phyloP scores from a whole-genome alignment of 53 echinoderm and acorn worm genomes.

The Paracentrotus lividus region DNA sequence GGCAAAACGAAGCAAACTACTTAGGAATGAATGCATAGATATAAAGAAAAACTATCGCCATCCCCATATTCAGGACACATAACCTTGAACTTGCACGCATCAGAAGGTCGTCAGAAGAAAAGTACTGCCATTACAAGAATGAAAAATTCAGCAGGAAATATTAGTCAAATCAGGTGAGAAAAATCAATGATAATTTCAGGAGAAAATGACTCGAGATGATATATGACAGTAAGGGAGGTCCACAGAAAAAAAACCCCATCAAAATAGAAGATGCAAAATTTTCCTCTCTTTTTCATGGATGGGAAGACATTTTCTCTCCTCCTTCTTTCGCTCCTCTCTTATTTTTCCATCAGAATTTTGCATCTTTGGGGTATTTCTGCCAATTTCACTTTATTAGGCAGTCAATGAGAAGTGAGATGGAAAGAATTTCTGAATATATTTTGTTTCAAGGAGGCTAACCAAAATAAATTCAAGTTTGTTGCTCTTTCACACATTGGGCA shows the following conservation, averaged over 20 bases:
- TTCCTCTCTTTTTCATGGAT: slow-evolving; percentile 32
- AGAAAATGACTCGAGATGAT: slow-evolving; percentile 64
- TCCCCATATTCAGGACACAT: background rate
- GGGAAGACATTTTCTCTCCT: slow-evolving; percentile 37
- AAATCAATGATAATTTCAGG: slow-evolving; percentile 68
- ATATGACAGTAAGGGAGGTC: slow-evolving; percentile 59
- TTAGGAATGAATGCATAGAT: background rate
- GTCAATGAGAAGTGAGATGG: slow-evolving; percentile 63
- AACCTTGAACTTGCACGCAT: slow-evolving; percentile 28
- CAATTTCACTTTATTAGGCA: slow-evolving; percentile 71
- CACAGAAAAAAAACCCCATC: slow-evolving; percentile 15
- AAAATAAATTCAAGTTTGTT: slow-evolving; percentile 34
- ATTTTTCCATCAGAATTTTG: background rate
- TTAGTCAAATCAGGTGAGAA: slow-evolving; percentile 62
- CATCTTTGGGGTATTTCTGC: slow-evolving; percentile 70
- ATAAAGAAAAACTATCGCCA: background rate
- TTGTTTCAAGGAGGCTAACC: background rate
- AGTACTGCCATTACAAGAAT: slow-evolving; percentile 49
- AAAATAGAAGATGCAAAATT: no score
- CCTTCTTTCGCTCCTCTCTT: background rate
- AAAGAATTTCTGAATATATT: slow-evolving; percentile 61
- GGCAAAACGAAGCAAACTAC: background rate
- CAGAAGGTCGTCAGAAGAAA: slow-evolving; percentile 38
- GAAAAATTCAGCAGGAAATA: slow-evolving; percentile 66
- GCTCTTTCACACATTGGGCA: background rate